Conservation (phyloP, 1,140 invertebrate genomes). For the Prorops nasuta region DNA sequence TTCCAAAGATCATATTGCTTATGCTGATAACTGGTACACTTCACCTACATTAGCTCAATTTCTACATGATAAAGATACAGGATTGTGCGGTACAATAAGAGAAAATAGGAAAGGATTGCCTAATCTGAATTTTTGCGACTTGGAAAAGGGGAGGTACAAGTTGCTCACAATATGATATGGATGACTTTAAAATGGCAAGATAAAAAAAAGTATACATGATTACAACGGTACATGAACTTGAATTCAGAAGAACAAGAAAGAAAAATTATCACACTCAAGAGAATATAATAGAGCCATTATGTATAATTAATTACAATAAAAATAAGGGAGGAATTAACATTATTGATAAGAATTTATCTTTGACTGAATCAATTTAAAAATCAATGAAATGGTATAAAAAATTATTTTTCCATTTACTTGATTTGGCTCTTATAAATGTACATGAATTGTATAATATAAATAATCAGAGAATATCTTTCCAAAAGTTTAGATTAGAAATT, state of each 20-base stretch:
- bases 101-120: slow-evolving; percentile 9
- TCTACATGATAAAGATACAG: slow-evolving; percentile 32
- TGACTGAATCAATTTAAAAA: slow-evolving; percentile 19
- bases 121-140: slow-evolving; percentile 4
- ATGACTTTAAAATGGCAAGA: slow-evolving; percentile 30
- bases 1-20: slow-evolving; percentile 36
- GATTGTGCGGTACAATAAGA: slow-evolving; percentile 37
- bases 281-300: neutral
- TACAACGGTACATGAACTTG: slow-evolving; percentile 13
- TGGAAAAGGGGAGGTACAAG: slow-evolving; percentile 21
- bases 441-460: slow-evolving; percentile 15
- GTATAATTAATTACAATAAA: neutral
- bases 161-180: slow-evolving; percentile 19
- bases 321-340: neutral
- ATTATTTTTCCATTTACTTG: slow-evolving; percentile 25
- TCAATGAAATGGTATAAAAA: slow-evolving; percentile 32
- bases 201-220: slow-evolving; percentile 19
- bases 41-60: slow-evolving; percentile 35
- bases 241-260: neutral
- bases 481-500: slow-evolving; percentile 11
- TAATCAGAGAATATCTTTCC: slow-evolving; percentile 10
- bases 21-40: slow-evolving; percentile 48
- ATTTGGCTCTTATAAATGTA: slow-evolving; percentile 10
- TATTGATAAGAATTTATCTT: neutral
- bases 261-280: neutral